Evolutionary conservation across 2,113 vertebrate genomes (phyloP).

Genomic region (Capreolus pygargus): DNA sequence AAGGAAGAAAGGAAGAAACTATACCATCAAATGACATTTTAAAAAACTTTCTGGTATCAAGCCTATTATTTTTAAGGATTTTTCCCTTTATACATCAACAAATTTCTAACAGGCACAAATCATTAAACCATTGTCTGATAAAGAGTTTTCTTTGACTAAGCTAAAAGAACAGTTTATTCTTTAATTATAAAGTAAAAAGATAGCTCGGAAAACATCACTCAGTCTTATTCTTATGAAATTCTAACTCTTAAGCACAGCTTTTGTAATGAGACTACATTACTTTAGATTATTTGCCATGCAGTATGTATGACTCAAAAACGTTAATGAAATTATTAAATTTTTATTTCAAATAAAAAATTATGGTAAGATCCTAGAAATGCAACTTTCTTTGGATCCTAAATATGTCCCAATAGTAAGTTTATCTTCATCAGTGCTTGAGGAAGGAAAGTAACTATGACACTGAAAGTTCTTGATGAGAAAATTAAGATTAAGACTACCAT

Average conservation of each 20-base stretch:
- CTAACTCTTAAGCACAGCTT: not conserved
- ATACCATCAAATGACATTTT: not conserved
- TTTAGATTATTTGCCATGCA: not conserved
- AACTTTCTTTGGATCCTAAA: not conserved
- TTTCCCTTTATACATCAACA: not conserved
- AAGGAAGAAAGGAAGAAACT: not conserved
- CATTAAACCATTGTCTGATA: not conserved
- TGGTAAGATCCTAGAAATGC: not conserved
- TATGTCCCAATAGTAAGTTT: not conserved
- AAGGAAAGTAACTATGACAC: not conserved
- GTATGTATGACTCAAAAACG: not conserved
- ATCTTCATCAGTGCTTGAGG: not conserved
- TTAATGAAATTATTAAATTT: not conserved
- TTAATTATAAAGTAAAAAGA: not conserved
- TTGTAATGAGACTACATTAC: not conserved
- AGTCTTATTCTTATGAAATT: not conserved
- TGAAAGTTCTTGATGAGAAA: not conserved
- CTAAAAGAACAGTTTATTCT: conserved; percentile 10
- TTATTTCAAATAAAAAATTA: not conserved
- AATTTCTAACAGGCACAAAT: not conserved
- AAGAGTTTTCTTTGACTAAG: not conserved
- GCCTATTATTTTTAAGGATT: not conserved
- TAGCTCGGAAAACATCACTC: not conserved
- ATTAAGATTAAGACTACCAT: not conserved
- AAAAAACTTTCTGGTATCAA: not conserved